Conservation (phyloP, 2,113 vertebrate genomes). For the Cairina moschata region DNA sequence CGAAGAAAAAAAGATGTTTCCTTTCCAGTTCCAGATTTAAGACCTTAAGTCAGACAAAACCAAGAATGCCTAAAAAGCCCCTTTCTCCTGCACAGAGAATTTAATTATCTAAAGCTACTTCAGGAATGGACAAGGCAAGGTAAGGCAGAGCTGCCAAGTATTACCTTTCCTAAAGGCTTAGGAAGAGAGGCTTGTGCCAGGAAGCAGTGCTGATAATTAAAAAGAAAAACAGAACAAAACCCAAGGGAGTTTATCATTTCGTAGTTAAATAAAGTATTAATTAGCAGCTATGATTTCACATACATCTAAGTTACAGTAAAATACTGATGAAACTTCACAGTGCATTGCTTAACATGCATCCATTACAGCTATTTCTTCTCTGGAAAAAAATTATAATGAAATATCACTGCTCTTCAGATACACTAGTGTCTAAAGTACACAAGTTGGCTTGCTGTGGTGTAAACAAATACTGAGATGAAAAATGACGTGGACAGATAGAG, state of each 20-base stretch:
- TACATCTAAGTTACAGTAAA: background rate
- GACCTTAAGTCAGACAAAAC: constrained; percentile 17
- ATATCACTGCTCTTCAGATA: background rate
- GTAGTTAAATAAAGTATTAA: background rate
- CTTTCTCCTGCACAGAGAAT: background rate
- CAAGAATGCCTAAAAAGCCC: constrained; percentile 6
- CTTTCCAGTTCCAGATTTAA: constrained; percentile 28
- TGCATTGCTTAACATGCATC: background rate
- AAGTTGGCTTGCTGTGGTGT: background rate
- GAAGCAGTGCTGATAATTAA: background rate
- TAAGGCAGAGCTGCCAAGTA: background rate
- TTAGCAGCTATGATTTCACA: background rate
- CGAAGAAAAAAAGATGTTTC: constrained; percentile 20
- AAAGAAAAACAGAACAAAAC: background rate
- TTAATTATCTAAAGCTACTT: constrained; percentile 18
- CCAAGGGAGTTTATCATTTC: background rate
- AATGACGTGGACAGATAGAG: background rate
- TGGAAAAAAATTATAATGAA: background rate
- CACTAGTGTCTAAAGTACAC: background rate
- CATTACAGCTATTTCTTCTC: background rate
- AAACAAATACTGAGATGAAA: background rate
- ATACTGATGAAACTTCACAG: background rate
- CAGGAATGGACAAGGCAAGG: background rate
- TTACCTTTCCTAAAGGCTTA: background rate
- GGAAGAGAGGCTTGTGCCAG: background rate